Percentiles rank a stretch among this genome's conserved stretches.
Evolutionary conservation across 2,113 vertebrate species (phyloP).

Genomic region (Salvelinus fontinalis): DNA sequence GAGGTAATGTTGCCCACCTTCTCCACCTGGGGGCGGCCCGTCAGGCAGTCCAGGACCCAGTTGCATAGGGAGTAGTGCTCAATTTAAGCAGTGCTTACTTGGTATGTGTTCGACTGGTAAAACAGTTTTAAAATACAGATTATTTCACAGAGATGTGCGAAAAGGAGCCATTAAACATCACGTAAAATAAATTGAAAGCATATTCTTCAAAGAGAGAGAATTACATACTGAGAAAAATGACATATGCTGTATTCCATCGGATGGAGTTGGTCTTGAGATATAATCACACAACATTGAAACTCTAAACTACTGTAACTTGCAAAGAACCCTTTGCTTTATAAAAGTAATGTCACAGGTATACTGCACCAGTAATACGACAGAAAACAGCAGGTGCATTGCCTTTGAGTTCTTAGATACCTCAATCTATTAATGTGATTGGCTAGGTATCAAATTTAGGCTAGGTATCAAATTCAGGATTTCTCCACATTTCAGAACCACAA

Average conservation of each 20-base stretch:
- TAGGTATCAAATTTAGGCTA: no score
- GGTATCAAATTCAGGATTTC: no score
- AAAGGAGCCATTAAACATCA: no score
- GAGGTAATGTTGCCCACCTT: no score
- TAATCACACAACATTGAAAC: slow-evolving; percentile 29
- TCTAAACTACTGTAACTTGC: slow-evolving; percentile 6
- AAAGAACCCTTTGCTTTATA: slow-evolving; percentile 24
- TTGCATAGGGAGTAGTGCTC: slow-evolving; percentile 48
- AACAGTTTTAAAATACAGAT: background rate
- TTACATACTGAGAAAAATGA: no score
- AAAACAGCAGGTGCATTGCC: slow-evolving; percentile 23
- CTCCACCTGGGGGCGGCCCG: no score
- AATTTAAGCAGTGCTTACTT: slow-evolving; percentile 68
- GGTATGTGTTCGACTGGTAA: background rate
- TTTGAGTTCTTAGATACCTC: no score
- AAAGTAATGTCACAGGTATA: slow-evolving; percentile 26
- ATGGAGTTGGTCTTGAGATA: slow-evolving; percentile 28
- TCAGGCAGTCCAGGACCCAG: no score
- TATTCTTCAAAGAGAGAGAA: slow-evolving; percentile 23
- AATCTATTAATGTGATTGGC: no score
- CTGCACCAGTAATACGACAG: slow-evolving; percentile 17
- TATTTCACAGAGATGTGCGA: no score
- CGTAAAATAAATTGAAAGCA: slow-evolving; percentile 41
- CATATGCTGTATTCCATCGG: slow-evolving; percentile 11
- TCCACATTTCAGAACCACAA: no score